Evolutionary conservation across 2,113 vertebrate genomes (phyloP).

Genomic region (Chitala chitala): DNA sequence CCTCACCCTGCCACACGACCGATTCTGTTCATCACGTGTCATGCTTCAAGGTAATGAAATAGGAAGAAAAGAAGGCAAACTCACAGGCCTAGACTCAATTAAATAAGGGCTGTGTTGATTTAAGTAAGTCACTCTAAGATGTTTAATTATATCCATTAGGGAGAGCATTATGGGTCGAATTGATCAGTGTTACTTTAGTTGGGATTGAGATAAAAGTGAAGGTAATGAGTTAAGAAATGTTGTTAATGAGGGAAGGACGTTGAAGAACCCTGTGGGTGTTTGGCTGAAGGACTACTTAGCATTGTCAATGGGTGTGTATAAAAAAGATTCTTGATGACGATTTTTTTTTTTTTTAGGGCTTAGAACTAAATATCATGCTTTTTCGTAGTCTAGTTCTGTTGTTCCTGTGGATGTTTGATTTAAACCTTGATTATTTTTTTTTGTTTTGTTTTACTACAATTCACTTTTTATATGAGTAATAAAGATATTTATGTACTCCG

Average conservation of each 20-base stretch:
- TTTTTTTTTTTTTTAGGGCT: too few species aligned
- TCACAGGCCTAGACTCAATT: conserved; percentile 19
- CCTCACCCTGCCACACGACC: neutral
- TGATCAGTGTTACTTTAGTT: conserved; percentile 18
- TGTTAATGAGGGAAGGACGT: conserved; percentile 43
- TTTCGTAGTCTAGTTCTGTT: too few species aligned
- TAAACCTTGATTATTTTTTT: too few species aligned
- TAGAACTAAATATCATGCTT: too few species aligned
- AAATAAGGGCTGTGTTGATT: conserved; percentile 3
- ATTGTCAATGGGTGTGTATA: too few species aligned
- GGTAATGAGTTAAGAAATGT: conserved; percentile 30
- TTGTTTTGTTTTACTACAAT: too few species aligned
- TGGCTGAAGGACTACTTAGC: too few species aligned
- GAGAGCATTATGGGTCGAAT: conserved; percentile 15
- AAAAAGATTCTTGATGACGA: too few species aligned
- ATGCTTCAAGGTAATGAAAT: conserved; percentile 19
- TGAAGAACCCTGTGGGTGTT: too few species aligned
- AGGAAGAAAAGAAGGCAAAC: conserved; percentile 13
- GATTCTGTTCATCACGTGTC: conserved; percentile 15
- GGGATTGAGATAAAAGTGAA: neutral
- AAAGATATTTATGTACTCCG: too few species aligned
- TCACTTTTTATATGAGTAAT: too few species aligned
- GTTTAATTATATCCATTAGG: conserved; percentile 7
- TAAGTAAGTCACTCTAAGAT: neutral
- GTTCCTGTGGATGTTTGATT: too few species aligned